phyloP scores from a whole-genome alignment of 1,140 invertebrate species.

The Magallana angulata region DNA sequence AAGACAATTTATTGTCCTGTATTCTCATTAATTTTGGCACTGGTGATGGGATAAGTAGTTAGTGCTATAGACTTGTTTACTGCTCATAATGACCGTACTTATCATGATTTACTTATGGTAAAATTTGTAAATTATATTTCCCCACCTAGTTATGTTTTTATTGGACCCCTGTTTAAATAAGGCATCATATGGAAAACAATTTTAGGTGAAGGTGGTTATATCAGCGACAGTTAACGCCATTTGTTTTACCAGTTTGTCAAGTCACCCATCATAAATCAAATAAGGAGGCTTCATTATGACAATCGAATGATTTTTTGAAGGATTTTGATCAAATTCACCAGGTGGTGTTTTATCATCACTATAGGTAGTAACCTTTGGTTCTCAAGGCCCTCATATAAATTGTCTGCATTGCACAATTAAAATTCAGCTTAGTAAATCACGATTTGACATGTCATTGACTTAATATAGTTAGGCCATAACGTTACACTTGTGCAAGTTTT shows the following conservation, averaged over 20 bases:
- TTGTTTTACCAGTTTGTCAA: neutral
- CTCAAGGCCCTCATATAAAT: slow-evolving; percentile 1
- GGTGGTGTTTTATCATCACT: neutral
- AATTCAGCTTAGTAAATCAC: neutral
- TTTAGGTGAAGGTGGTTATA: neutral
- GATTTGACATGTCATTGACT: neutral
- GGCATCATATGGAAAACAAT: neutral
- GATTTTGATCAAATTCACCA: neutral
- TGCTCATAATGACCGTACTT: neutral
- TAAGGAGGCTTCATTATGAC: neutral
- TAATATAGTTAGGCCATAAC: neutral
- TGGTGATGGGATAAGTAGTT: too few relatives aligned
- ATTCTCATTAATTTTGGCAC: neutral
- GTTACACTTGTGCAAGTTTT: neutral
- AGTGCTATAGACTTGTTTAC: neutral
- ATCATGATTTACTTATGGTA: neutral
- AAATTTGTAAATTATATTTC: neutral
- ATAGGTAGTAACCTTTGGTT: neutral
- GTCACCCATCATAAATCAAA: neutral
- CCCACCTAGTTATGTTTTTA: too few relatives aligned
- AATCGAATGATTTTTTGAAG: neutral
- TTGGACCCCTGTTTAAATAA: neutral
- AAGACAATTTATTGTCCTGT: neutral
- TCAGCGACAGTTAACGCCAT: neutral
- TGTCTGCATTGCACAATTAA: neutral